A percentile compares a stretch with the other conserved stretches of the same genome.
Conservation (phyloP, 2,797 vertebrate genomes). For the Adrianichthys oophorus region DNA sequence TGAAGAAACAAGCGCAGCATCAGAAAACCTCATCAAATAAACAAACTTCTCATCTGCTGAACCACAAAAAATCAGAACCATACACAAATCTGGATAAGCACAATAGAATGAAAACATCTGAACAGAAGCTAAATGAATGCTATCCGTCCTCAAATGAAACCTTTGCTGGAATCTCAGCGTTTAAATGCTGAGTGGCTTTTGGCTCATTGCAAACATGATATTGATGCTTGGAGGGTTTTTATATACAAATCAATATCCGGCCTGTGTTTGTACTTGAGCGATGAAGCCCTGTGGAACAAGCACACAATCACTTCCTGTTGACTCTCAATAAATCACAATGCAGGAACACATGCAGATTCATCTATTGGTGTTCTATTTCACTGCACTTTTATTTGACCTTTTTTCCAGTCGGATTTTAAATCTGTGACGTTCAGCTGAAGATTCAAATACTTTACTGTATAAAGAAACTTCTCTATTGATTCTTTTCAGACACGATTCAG, state of each 20-base stretch:
- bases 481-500: too few relatives aligned
- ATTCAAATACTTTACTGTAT: too few relatives aligned
- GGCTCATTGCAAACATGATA: slow-evolving; percentile 9
- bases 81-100: too few relatives aligned
- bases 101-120: neutral
- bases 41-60: too few relatives aligned
- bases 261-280: slow-evolving; percentile 16
- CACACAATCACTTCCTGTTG: neutral
- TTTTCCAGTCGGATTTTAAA: neutral
- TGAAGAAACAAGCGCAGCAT: too few relatives aligned
- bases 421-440: too few relatives aligned
- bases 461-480: too few relatives aligned
- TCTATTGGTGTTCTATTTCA: neutral
- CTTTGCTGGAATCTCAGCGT: neutral
- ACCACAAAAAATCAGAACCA: too few relatives aligned
- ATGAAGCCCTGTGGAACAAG: slow-evolving; percentile 4
- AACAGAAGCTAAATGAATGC: neutral
- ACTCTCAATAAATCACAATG: neutral
- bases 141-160: neutral
- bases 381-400: neutral
- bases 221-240: slow-evolving; percentile 15
- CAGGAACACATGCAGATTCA: neutral
- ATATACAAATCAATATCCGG: slow-evolving; percentile 20
- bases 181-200: neutral
- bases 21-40: too few relatives aligned